A percentile compares a stretch with the other conserved stretches of the same genome.
These are phyloP conservation scores for Eupithecia subumbrata DNA, from an alignment of 2,888 invertebrate species.

Conservation along the genomic window DNA sequence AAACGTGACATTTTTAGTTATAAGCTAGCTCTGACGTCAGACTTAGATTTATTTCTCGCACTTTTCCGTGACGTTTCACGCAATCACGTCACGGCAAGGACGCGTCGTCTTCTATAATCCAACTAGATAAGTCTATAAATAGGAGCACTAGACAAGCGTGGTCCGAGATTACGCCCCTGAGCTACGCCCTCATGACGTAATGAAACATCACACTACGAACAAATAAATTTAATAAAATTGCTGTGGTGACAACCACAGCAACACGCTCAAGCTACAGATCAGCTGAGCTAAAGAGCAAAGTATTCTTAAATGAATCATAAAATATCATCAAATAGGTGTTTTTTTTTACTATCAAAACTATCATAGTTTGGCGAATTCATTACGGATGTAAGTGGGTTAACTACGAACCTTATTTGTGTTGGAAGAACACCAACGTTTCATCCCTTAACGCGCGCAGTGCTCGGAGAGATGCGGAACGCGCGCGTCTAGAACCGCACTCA, in stretches of 20 bases:
- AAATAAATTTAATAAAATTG: not conserved
- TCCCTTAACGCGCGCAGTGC: too few species aligned
- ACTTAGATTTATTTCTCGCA: conserved; percentile 17
- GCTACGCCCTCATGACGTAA: conserved; percentile 41
- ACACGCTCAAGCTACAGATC: not conserved
- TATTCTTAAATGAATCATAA: not conserved
- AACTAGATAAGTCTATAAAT: conserved; percentile 57
- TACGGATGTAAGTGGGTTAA: too few species aligned
- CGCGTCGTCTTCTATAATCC: conserved; percentile 48
- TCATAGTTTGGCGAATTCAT: too few species aligned
- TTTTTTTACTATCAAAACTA: too few species aligned
- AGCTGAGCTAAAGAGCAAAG: not conserved
- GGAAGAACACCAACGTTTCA: too few species aligned
- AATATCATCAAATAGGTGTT: not conserved
- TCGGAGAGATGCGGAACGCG: too few species aligned
- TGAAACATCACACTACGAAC: not conserved
- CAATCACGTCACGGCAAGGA: conserved; percentile 52
- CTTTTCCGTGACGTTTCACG: conserved; percentile 45
- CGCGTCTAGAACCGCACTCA: too few species aligned
- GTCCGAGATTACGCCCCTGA: conserved; percentile 39
- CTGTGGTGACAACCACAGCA: not conserved
- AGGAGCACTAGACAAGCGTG: conserved; percentile 54
- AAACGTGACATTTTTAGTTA: not conserved
- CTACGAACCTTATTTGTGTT: too few species aligned
- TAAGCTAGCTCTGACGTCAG: not conserved